Conservation (phyloP, 2,888 invertebrate species). For the Dynastes grantii region DNA sequence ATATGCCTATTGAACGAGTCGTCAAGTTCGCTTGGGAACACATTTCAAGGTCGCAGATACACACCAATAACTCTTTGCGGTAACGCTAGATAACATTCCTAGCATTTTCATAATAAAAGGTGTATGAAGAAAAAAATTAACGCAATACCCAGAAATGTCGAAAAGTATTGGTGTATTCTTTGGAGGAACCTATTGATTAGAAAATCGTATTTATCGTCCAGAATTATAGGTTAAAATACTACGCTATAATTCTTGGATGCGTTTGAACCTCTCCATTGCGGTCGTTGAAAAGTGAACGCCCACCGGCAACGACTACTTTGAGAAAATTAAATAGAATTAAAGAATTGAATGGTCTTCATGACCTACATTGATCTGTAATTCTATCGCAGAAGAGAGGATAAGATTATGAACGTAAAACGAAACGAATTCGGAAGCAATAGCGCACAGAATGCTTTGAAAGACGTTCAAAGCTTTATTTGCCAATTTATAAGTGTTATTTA, state of each 20-base stretch:
- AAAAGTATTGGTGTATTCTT: no score
- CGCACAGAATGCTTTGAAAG: no score
- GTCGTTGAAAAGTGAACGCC: constrained; percentile 1
- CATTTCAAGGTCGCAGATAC: no score
- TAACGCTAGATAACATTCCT: no score
- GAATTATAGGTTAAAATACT: background rate
- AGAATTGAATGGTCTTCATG: background rate
- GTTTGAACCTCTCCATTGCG: background rate
- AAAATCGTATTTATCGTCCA: no score
- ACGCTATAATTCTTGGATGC: background rate
- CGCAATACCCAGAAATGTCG: background rate
- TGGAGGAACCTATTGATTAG: no score
- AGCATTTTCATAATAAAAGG: no score
- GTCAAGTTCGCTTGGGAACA: no score
- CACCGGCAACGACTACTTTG: background rate
- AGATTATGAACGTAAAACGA: background rate
- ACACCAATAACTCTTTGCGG: no score
- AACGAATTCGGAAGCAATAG: background rate
- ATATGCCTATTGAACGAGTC: no score
- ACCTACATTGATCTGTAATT: background rate
- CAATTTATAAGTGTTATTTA: no score
- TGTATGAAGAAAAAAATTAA: background rate
- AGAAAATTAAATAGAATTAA: constrained; percentile 24
- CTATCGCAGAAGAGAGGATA: background rate
- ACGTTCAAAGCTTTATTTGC: no score